These are phyloP conservation scores for Nasua narica DNA, from an alignment of 2,797 vertebrate genomes.

Conservation along the genomic window DNA sequence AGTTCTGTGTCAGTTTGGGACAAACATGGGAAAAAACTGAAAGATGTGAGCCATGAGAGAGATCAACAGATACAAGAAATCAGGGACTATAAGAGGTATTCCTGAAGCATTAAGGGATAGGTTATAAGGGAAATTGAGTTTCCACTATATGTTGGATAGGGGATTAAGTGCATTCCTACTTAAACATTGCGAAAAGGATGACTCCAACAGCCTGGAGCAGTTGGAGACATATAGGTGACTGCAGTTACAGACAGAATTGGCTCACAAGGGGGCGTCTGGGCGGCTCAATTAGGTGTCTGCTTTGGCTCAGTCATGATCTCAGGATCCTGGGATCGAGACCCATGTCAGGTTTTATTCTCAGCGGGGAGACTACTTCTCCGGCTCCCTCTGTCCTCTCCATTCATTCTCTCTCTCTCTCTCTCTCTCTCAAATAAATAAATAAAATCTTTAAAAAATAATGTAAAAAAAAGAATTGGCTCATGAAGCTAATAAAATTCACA, in stretches of 20 bases:
- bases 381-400: too few species aligned
- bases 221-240: background rate
- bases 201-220: background rate
- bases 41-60: background rate
- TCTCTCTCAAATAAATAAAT: too few species aligned
- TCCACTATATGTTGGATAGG: background rate
- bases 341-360: too few species aligned
- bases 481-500: background rate
- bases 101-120: background rate
- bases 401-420: too few species aligned
- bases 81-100: background rate
- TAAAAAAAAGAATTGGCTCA: background rate
- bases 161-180: background rate
- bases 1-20: background rate
- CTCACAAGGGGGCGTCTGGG: background rate
- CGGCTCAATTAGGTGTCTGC: too few species aligned
- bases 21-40: background rate
- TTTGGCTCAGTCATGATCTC: too few species aligned
- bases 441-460: too few species aligned
- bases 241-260: background rate
- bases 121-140: background rate
- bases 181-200: background rate
- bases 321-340: too few species aligned
- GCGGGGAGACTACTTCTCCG: too few species aligned
- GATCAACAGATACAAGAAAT: background rate